Evolutionary conservation across 2,113 vertebrate species (phyloP), one percentile per base, ranked within the genome.

Genomic region (Phalacrocorax pelagicus): DNA sequence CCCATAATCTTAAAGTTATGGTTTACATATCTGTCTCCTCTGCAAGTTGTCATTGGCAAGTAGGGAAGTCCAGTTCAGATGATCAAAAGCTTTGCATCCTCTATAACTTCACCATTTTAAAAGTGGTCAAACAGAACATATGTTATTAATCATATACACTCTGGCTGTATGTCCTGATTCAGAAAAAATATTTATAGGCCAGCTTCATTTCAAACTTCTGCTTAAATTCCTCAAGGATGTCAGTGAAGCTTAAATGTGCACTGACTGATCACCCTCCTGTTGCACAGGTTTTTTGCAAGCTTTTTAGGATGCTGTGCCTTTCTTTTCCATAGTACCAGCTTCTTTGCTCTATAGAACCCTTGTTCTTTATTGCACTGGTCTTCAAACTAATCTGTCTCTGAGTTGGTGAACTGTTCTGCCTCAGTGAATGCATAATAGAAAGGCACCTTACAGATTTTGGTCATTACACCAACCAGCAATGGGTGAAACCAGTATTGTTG

Each of bases 91-190:
- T 67, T 65, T 40, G 9, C 20, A 40, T 83, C 20, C 12, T 86
- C 11, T 23, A 27, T 19, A 44, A 18, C 13, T 12, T 47, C 10
- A 11, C 36, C 0, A 26, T 77, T 91, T 84, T 26, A 52, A 29
- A 81, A 51, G 7, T 65, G 15, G 44, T 72, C 44, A 57, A 83
- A 52, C 13, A 15, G 38, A 69, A 36, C 4, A 6, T 13, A 9
- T 0, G 0, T 21, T 55, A 15, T 72, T 65, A 66, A 24, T 11
- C 12, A 17, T 34, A 22, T 0, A 6, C 20, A 59, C 3, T 65
- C 54, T 30, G 34, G 5, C 32, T 69, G 7, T 49, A 57, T 11
- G 14, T 61, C 46, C n/a, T 70, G 32, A 73, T 61, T 80, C 21
- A 69, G 66, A 62, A 75, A 70, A 57, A 49, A 15, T 5, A 30